These are phyloP conservation scores for Epinephelus cyanopodus DNA, from an alignment of 2,113 vertebrate genomes.

Conservation along the genomic window DNA sequence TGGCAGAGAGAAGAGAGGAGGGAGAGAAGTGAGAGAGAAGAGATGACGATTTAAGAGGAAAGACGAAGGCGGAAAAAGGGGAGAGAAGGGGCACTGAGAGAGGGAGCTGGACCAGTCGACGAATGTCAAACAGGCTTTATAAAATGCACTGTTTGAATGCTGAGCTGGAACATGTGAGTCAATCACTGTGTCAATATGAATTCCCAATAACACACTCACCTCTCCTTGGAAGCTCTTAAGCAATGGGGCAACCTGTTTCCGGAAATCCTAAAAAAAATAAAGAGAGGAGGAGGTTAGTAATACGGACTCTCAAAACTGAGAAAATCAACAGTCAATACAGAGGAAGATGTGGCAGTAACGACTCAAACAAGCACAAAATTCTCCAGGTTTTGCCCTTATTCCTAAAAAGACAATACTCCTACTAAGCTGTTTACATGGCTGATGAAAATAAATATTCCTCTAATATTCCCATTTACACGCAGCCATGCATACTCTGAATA, in stretches of 20 bases:
- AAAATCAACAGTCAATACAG: conserved; percentile 15
- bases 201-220: conserved; percentile 86
- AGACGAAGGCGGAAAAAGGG: conserved; percentile 22
- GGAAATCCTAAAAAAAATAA: conserved; percentile 90
- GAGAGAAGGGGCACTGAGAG: conserved; percentile 12
- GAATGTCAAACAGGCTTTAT: conserved; percentile 54
- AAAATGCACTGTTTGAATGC: conserved; percentile 37
- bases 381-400: no score
- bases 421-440: no score
- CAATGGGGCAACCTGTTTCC: conserved; percentile 98
- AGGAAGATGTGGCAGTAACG: neutral
- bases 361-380: no score
- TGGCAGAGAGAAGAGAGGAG: conserved; percentile 29
- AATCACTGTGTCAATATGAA: conserved; percentile 36
- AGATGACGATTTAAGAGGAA: conserved; percentile 53
- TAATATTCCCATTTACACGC: no score
- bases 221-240: conserved; percentile 99
- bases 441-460: no score
- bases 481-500: no score
- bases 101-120: conserved; percentile 38
- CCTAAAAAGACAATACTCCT: no score
- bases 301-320: conserved; percentile 4
- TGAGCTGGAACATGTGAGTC: conserved; percentile 27
- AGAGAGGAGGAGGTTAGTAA: conserved; percentile 17
- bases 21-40: conserved; percentile 22